These are phyloP conservation scores for Epicauta chinensis DNA, from an alignment of 1,140 invertebrate genomes.

Conservation along the genomic window DNA sequence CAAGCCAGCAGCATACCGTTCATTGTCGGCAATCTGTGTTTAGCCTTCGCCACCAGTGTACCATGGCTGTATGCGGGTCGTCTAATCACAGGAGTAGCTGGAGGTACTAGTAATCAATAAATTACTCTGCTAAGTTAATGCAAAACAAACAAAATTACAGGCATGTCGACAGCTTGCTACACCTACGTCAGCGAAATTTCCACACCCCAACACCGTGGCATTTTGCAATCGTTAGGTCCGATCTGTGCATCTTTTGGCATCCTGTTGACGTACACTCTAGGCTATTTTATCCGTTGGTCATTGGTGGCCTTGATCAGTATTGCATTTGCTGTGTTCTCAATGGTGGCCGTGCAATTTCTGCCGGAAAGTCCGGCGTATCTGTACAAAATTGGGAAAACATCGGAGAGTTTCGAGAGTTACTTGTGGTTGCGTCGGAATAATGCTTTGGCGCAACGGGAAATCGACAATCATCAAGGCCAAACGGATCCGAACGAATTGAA, in stretches of 20 bases:
- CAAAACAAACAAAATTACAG: slow-evolving; percentile 37
- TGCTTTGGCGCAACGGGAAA: slow-evolving; percentile 50
- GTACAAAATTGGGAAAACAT: slow-evolving; percentile 48
- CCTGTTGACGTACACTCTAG: slow-evolving; percentile 56
- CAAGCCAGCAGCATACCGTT: slow-evolving; percentile 67
- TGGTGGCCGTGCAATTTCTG: slow-evolving; percentile 57
- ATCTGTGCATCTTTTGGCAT: slow-evolving; percentile 60
- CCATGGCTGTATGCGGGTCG: slow-evolving; percentile 59
- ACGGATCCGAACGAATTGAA: background rate
- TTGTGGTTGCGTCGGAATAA: slow-evolving; percentile 53
- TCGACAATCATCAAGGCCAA: slow-evolving; percentile 44
- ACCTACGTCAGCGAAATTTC: slow-evolving; percentile 58
- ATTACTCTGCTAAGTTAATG: background rate
- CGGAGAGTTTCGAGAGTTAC: slow-evolving; percentile 50
- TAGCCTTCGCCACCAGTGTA: slow-evolving; percentile 56
- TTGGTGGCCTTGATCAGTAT: slow-evolving; percentile 55
- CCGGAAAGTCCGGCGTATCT: slow-evolving; percentile 66
- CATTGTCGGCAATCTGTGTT: slow-evolving; percentile 66
- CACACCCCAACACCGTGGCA: slow-evolving; percentile 48
- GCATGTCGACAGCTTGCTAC: slow-evolving; percentile 54
- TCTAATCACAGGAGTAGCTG: slow-evolving; percentile 66
- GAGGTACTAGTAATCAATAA: slow-evolving; percentile 45
- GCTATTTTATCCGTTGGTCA: slow-evolving; percentile 56
- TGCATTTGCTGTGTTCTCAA: slow-evolving; percentile 50
- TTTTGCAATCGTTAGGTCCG: slow-evolving; percentile 54